Evolutionary conservation across 2,797 vertebrate species (phyloP), one percentile per base, ranked within the genome.

Genomic region (Argya squamiceps): DNA sequence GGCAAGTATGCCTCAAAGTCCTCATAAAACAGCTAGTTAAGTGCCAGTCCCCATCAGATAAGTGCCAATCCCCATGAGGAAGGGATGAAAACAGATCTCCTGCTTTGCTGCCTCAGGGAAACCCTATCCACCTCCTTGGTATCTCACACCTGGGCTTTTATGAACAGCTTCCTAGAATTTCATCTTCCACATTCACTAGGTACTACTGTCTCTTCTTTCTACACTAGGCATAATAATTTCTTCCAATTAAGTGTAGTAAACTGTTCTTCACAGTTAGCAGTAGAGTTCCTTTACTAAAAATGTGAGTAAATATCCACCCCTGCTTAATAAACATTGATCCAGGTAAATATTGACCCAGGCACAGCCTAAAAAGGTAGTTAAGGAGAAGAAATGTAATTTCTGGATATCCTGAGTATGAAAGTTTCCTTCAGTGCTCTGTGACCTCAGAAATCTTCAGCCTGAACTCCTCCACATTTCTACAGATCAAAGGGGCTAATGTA

Each of bases 341-440:
- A 62, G 30, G 68, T 81, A 94, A 96, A 85, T 94, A 92, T 73
- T 96, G 82, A 89, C 44, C 10, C 21, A 88, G 82, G 58, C 73
- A 88, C 13, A 62, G 55, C 10, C 59, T 65, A 37, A 78, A 32
- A 92, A 76, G 6, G n/a, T 69, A 81, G 58, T 36, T 67, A 52
- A 88, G 92, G 69, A 90, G 67, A 36, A 86, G 59, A 94, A 91
- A 80, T 47, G 20, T 44, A 78, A 69, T 70, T 93, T 81, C 44
- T 94, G 59, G 16, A 9, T 94, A 67, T 79, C 76, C 52, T 53
- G 30, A 78, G 23, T 70, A 52, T 47, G 58, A 69, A 89, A 60
- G 49, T 65, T 93, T 86, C 50, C 32, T 91, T 88, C 47, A 76
- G 30, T 50, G 7, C 23, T 86, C 73, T 53, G 50, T 88, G 65